These are phyloP conservation scores for Oplegnathus fasciatus DNA, from an alignment of 2,113 vertebrate species.

Conservation along the genomic window DNA sequence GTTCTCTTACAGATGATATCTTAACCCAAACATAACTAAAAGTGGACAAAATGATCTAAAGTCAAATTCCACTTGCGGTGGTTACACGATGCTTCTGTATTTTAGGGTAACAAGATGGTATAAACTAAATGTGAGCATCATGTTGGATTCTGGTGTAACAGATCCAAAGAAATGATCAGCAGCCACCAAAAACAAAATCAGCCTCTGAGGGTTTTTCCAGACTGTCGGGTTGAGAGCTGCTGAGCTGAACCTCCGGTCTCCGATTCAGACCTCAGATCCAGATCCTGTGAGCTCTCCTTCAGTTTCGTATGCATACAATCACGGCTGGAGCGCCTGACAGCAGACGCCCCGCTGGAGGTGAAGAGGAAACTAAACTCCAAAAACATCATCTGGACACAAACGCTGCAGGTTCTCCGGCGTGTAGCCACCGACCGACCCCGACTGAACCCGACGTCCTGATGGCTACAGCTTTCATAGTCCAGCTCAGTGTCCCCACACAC, in stretches of 20 bases:
- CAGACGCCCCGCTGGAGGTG: not conserved
- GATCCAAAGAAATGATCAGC: no score
- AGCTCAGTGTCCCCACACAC: conserved; percentile 55
- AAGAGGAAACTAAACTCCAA: not conserved
- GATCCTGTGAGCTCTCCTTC: conserved; percentile 10
- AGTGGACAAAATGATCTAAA: no score
- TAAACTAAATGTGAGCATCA: no score
- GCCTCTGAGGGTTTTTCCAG: no score
- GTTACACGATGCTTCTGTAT: no score
- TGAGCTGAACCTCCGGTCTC: conserved; percentile 11
- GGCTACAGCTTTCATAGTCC: conserved; percentile 83
- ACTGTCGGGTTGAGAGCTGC: conserved; percentile 11
- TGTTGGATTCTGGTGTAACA: no score
- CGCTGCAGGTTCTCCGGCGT: conserved; percentile 77
- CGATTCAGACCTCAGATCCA: not conserved
- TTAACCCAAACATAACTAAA: no score
- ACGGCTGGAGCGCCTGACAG: not conserved
- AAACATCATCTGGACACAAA: conserved; percentile 52
- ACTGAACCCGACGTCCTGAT: not conserved
- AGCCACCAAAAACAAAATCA: no score
- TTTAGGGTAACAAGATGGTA: no score
- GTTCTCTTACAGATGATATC: no score
- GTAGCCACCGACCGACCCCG: not conserved
- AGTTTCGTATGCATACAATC: conserved; percentile 33
- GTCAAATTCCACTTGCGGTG: no score